phyloP scores from a whole-genome alignment of 2,888 invertebrate species.

The Hemaris fuciformis region DNA sequence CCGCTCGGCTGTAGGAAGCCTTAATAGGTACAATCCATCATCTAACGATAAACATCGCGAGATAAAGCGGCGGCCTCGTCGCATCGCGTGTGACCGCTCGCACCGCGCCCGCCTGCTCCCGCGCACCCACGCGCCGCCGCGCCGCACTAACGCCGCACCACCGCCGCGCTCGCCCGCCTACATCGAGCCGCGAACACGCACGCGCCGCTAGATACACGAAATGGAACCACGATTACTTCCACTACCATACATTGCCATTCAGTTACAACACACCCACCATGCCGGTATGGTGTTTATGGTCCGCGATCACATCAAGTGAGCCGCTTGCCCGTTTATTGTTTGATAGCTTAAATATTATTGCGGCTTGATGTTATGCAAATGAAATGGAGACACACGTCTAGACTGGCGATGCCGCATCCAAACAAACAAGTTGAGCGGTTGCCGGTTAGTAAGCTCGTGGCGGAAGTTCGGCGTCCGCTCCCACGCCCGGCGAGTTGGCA shows the following conservation, averaged over 20 bases:
- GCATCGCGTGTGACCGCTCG: constrained; percentile 2
- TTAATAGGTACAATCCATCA: constrained; percentile 47
- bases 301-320: not conserved
- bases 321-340: too few species aligned
- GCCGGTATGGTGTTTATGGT: not conserved
- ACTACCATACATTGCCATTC: not conserved
- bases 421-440: not conserved
- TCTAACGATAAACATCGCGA: constrained; percentile 47
- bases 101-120: not conserved
- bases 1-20: constrained; percentile 13
- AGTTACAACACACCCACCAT: not conserved
- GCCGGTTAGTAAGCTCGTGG: constrained; percentile 40
- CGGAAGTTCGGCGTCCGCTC: constrained; percentile 67
- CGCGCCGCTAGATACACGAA: constrained; percentile 14
- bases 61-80: constrained; percentile 27
- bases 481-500: constrained; percentile 75
- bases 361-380: not conserved
- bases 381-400: not conserved
- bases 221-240: not conserved
- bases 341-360: too few species aligned
- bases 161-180: constrained; percentile 17
- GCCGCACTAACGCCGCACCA: not conserved
- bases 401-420: not conserved
- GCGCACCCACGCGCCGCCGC: constrained; percentile 4
- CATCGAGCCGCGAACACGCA: constrained; percentile 27